Evolutionary conservation across 2,888 invertebrate species (phyloP), one percentile per base, ranked within the genome.

Genomic region (Globia sparganii): DNA sequence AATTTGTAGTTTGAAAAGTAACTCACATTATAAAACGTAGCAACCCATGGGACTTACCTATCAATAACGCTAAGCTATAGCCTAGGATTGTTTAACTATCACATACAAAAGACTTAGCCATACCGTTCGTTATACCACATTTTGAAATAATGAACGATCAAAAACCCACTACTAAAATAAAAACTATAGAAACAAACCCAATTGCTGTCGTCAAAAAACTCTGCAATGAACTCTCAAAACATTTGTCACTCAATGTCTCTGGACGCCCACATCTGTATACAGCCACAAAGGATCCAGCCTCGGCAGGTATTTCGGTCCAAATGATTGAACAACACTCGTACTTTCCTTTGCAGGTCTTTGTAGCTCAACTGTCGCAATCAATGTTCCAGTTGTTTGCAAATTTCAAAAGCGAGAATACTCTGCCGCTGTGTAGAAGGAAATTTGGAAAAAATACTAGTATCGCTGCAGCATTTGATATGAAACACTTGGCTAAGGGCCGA

Each of bases 291-390:
- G 67, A 62, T 8, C 46, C 9, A 82, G 71, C 59, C 68, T 70
- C 64, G 65, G 59, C 65, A 58, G 74, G 68, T 72, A 83, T 86
- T 77, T 59, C 75, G 28, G 64, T 72, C 40, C 71, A 73, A 88
- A 81, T 87, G 78, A 83, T 86, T 65, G 80, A 70, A 78, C 84
- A 69, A 77, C 72, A 73, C 75, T 72, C 84, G 56, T 71, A 72
- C 72, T 75, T 73, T 83, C 72, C 72, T 86, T 77, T 86, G 56
- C 71, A 72, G 34, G 69, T 86, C 74, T 80, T 72, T 86, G 81
- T 79, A 73, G 37, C 56, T 71, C 80, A 77, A 76, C 81, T 67
- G 76, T 80, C 65, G 72, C 84, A 83, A 88, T 86, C 88, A 88
- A 75, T 76, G 71, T 61, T 68, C 37, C 73, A 65, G 70, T 87